Evolutionary conservation across 2,113 vertebrate genomes (phyloP).

Genomic region (Centropristis striata): DNA sequence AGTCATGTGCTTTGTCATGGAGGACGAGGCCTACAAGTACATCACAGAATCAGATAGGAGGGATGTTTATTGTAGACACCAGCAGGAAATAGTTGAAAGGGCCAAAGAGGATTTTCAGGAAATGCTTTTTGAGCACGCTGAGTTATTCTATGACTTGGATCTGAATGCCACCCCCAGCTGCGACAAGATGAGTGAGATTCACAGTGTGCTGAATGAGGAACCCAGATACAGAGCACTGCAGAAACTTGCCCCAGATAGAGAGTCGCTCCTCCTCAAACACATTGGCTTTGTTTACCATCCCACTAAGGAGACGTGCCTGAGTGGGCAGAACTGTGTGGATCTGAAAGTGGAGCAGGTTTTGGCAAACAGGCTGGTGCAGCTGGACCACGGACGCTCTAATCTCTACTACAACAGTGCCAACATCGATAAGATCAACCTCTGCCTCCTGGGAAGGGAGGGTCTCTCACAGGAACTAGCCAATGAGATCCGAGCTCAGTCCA

Average conservation of each 20-base stretch:
- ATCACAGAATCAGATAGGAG: slow-evolving; percentile 95
- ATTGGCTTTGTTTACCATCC: slow-evolving; percentile 99
- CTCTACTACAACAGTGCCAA: slow-evolving; percentile 96
- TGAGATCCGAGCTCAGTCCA: slow-evolving; percentile 97
- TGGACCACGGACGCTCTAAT: slow-evolving; percentile 92
- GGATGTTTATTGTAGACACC: slow-evolving; percentile 96
- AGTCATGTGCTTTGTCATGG: slow-evolving; percentile 97
- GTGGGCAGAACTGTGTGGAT: slow-evolving; percentile 95
- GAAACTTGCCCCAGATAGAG: slow-evolving; percentile 97
- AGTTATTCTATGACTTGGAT: slow-evolving; percentile 99
- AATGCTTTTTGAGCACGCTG: slow-evolving; percentile 99
- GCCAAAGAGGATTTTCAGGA: slow-evolving; percentile 99
- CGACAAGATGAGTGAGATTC: slow-evolving; percentile 99
- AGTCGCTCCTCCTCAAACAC: slow-evolving; percentile 98
- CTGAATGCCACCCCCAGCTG: slow-evolving; percentile 97
- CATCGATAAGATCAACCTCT: slow-evolving; percentile 97
- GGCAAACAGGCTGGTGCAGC: slow-evolving; percentile 93
- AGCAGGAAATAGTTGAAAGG: slow-evolving; percentile 99
- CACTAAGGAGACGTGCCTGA: slow-evolving; percentile 98
- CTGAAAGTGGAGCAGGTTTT: slow-evolving; percentile 97
- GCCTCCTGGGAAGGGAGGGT: slow-evolving; percentile 96
- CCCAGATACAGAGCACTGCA: slow-evolving; percentile 98
- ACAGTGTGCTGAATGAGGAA: slow-evolving; percentile 96
- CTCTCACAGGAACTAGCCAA: slow-evolving; percentile 97
- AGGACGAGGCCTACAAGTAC: slow-evolving; percentile 97